Evolutionary conservation across 2,888 invertebrate species (phyloP).

Genomic region (Xestobium rufovillosum): DNA sequence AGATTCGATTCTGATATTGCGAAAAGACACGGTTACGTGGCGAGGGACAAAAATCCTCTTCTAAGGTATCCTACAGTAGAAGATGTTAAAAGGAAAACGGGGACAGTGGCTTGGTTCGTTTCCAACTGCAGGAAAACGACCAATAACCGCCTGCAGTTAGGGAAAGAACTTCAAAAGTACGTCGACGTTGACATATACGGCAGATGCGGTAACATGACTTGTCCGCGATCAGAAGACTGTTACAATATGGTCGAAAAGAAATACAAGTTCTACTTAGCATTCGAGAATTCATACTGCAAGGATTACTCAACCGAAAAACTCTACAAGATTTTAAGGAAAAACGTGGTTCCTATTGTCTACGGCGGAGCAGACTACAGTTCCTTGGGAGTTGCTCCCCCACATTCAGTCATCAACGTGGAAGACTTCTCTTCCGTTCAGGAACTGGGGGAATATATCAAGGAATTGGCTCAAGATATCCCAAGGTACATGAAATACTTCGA

Average conservation of each 20-base stretch:
- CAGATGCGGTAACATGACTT: conserved; percentile 47
- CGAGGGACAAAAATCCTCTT: conserved; percentile 18
- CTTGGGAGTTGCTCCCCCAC: conserved; percentile 46
- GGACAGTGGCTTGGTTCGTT: conserved; percentile 51
- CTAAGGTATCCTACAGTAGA: conserved; percentile 24
- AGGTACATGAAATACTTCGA: conserved; percentile 51
- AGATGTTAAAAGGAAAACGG: conserved; percentile 36
- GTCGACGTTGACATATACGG: conserved; percentile 58
- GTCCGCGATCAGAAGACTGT: conserved; percentile 37
- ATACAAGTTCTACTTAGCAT: conserved; percentile 64
- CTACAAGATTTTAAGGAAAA: conserved; percentile 49
- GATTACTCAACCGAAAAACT: conserved; percentile 61
- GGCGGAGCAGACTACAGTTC: conserved; percentile 54
- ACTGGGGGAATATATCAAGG: conserved; percentile 46
- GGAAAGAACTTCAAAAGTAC: conserved; percentile 46
- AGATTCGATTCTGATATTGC: conserved; percentile 40
- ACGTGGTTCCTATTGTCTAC: conserved; percentile 59
- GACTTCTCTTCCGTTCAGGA: conserved; percentile 46
- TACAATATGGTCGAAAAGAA: conserved; percentile 44
- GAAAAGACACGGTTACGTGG: conserved; percentile 38
- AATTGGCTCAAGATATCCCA: conserved; percentile 45
- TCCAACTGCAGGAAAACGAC: conserved; percentile 47
- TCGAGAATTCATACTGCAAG: conserved; percentile 63
- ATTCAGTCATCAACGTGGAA: conserved; percentile 51
- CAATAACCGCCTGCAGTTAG: conserved; percentile 43